Evolutionary conservation across 2,888 invertebrate species (phyloP), one percentile per base, ranked within the genome.

Genomic region (Andrena bucephala): DNA sequence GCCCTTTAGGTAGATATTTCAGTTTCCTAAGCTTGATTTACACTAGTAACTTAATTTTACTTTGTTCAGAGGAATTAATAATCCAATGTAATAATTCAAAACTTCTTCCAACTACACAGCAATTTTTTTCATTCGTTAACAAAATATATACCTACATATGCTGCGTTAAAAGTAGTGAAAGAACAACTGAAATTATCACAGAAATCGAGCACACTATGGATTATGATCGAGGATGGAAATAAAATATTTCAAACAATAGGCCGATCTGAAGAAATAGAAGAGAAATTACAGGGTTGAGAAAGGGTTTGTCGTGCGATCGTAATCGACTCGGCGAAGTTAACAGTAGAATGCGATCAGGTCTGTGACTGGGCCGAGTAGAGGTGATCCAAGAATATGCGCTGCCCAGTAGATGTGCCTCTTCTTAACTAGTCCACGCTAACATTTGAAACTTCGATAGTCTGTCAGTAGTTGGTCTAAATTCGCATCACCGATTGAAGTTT

Each of bases 381-480:
- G 89, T 85, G 89, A 85, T 92, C 92, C 92, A 91, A 92, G 90
- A 93, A 92, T 93, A 93, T 87, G 81, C 88, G 31, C 78, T 72
- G 65, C 74, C 73, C 62, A 60, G 81, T 88, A 79, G 84, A 78
- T 83, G 84, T 59, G 75, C 81, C 79, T 69, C 79, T 77, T 85
- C 78, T 78, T 82, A 89, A 84, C 83, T 90, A 86, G 89, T 83
- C 81, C 87, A 81, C 84, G 82, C 85, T 89, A 89, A 91, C 91
- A 88, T 89, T 91, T 90, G 87, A 87, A 88, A 87, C 89, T 88
- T 84, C 65, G 81, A 83, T 87, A 36, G 66, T 57, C 54, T 36
- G 67, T 69, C 71, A 57, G 54, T 77, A 48, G 68, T 74, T 57
- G 29, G 42, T 85, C 68, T 88, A 84, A 85, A 86, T 85, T 83